Percentiles rank a stretch among this genome's conserved stretches.
phyloP scores from a whole-genome alignment of 1,140 invertebrate species.

The Drosophila fuyamai region DNA sequence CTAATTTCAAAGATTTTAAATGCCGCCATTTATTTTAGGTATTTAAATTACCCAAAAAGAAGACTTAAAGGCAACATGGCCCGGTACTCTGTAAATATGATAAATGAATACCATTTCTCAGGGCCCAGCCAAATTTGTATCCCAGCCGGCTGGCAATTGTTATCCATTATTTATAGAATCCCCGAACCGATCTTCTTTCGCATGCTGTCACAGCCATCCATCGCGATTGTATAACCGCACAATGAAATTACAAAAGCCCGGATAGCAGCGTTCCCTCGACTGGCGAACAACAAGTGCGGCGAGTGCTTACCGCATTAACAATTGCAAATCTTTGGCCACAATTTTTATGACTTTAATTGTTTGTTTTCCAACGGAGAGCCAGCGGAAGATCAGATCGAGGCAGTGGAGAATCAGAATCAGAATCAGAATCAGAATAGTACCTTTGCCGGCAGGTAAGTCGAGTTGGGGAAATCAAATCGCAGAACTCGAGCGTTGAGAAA shows the following conservation, averaged over 20 bases:
- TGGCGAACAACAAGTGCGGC: slow-evolving; percentile 54
- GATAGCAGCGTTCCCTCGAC: neutral
- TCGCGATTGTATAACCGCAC: slow-evolving; percentile 58
- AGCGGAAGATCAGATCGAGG: slow-evolving; percentile 36
- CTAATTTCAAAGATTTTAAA: no score
- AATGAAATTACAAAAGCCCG: slow-evolving; percentile 16
- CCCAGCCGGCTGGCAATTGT: slow-evolving; percentile 31
- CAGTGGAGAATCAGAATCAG: neutral
- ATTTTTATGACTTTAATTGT: slow-evolving; percentile 79
- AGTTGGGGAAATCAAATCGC: slow-evolving; percentile 73
- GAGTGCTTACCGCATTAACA: slow-evolving; percentile 53
- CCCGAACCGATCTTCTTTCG: slow-evolving; percentile 40
- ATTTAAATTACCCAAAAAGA: neutral
- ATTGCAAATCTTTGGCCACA: slow-evolving; percentile 55
- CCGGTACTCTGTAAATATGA: neutral
- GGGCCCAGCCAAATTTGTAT: slow-evolving; percentile 4
- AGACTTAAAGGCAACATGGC: neutral
- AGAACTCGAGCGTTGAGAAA: slow-evolving; percentile 78
- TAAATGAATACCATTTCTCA: slow-evolving; percentile 22
- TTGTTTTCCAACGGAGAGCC: slow-evolving; percentile 50
- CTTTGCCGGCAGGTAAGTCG: slow-evolving; percentile 17
- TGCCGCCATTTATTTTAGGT: neutral
- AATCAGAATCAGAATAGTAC: neutral
- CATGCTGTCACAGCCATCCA: slow-evolving; percentile 35
- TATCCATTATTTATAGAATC: slow-evolving; percentile 33